Evolutionary conservation across 2,888 invertebrate genomes (phyloP).

Genomic region (Philonicus albiceps): DNA sequence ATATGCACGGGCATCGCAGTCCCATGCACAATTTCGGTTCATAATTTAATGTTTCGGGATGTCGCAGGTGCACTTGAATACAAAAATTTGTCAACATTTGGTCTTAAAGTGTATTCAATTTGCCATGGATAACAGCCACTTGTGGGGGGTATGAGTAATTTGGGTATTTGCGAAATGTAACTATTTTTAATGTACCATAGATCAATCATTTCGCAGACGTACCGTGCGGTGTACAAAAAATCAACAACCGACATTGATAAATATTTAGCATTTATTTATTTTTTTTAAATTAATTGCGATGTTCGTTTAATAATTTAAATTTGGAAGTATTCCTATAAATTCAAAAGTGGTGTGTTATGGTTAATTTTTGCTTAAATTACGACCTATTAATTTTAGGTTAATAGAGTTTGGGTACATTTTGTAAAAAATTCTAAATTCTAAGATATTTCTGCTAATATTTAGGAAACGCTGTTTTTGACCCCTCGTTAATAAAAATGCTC

Average conservation of each 20-base stretch:
- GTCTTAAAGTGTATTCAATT: background rate
- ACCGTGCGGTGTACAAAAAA: background rate
- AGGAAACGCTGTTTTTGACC: too few species aligned
- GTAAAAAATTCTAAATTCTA: too few species aligned
- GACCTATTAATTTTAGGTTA: too few species aligned
- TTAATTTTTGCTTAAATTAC: too few species aligned
- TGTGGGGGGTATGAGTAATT: background rate
- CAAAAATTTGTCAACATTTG: slow-evolving; percentile 1
- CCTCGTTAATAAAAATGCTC: too few species aligned
- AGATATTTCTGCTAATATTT: too few species aligned
- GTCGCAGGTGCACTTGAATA: slow-evolving; percentile 7
- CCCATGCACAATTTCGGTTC: background rate
- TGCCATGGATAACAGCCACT: background rate
- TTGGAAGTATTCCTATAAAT: background rate
- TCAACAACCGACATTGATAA: background rate
- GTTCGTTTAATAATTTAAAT: background rate
- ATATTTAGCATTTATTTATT: background rate
- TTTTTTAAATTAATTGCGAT: background rate
- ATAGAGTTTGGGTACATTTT: too few species aligned
- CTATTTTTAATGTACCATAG: background rate
- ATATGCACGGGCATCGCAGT: background rate
- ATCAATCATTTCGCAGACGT: background rate
- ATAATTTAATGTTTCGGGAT: background rate
- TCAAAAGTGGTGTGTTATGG: background rate
- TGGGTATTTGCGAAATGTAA: background rate